Base-by-base conservation (phyloP, 2,888 invertebrate species). In the Dioctria linearis region DNA sequence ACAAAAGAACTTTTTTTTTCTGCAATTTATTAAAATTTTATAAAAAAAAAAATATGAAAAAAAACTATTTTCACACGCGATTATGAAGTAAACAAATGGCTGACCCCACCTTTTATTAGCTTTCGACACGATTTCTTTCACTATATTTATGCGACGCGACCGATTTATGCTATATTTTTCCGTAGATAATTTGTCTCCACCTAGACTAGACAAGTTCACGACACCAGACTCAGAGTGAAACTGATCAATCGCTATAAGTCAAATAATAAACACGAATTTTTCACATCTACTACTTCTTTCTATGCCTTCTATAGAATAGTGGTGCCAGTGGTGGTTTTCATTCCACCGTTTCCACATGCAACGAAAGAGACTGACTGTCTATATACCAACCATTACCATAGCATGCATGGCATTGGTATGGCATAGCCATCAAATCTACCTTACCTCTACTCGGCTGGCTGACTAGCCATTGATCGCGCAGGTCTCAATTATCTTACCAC, bases 21-120 rank as follows among this genome's bases (percentile, higher is more conserved):
- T 51, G 49, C 25, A 49, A 49, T 69, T 37, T 69, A 69, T 51
- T 51, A 69, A 49, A 65, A 65, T 65, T 42, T 37, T 65, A 40
- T 13, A 42, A 42, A 25, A 42, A 71, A 63, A 39, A 66, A 54
- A 54, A 11, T 54, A 8, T 11, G 11, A 54, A 40, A 66, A n/a
- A 73, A 51, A 54, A 59, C 11, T 54, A 42, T 57, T 11, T 73
- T 73, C 73, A 73, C 73, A 73, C 73, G 73, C 73, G 59, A 73
- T 25, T 25, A 25, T 51, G 42, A 6, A 13, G 51, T 59, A 57
- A 40, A 73, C 73, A 73, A 73, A 57, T 73, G 54, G 57, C 61
- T 8, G 9, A 59, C 73, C 73, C 59, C 73, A 73, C 73, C 73
- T 73, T 73, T 57, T 42, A 42, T 73, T 73, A 13, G 73, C 73